Conservation (phyloP, 2,888 invertebrate genomes). For the Diachrysia chrysitis region DNA sequence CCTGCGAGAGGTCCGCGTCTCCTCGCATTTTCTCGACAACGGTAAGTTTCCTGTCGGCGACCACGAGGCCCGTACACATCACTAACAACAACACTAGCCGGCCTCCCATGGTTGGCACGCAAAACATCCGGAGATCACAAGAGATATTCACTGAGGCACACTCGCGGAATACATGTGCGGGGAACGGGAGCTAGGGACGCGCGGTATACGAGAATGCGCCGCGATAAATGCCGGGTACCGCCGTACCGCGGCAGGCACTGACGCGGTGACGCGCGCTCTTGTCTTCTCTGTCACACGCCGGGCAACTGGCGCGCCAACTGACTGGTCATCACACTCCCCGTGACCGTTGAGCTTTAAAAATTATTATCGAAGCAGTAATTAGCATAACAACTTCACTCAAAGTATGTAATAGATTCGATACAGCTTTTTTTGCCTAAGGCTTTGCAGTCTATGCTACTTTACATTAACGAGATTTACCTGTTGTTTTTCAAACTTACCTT, state of each 20-base stretch:
- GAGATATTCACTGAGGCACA: slow-evolving; percentile 71
- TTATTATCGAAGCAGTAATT: slow-evolving; percentile 54
- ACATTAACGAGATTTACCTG: slow-evolving; percentile 30
- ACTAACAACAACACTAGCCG: slow-evolving; percentile 81
- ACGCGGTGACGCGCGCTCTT: slow-evolving; percentile 71
- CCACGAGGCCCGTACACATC: slow-evolving; percentile 73
- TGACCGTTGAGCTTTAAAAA: slow-evolving; percentile 77
- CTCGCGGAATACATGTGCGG: slow-evolving; percentile 78
- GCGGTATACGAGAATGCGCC: slow-evolving; percentile 72
- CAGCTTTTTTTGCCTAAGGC: slow-evolving; percentile 37
- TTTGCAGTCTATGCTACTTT: slow-evolving; percentile 19
- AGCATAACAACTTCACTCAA: slow-evolving; percentile 40
- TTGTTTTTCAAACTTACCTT: slow-evolving; percentile 31
- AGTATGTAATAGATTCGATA: slow-evolving; percentile 31
- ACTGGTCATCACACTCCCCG: slow-evolving; percentile 75
- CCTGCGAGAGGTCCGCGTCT: slow-evolving; percentile 92
- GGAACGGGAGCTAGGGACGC: slow-evolving; percentile 63
- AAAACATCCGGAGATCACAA: slow-evolving; percentile 73
- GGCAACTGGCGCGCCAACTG: slow-evolving; percentile 62
- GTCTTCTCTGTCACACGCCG: slow-evolving; percentile 75
- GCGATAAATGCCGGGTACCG: slow-evolving; percentile 79
- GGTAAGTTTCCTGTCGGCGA: slow-evolving; percentile 83
- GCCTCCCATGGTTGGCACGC: slow-evolving; percentile 76
- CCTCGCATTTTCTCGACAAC: slow-evolving; percentile 90
- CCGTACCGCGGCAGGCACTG: slow-evolving; percentile 72